phyloP scores from a whole-genome alignment of 35 echinoderm and acorn worm species.

The Amphiura filiformis region DNA sequence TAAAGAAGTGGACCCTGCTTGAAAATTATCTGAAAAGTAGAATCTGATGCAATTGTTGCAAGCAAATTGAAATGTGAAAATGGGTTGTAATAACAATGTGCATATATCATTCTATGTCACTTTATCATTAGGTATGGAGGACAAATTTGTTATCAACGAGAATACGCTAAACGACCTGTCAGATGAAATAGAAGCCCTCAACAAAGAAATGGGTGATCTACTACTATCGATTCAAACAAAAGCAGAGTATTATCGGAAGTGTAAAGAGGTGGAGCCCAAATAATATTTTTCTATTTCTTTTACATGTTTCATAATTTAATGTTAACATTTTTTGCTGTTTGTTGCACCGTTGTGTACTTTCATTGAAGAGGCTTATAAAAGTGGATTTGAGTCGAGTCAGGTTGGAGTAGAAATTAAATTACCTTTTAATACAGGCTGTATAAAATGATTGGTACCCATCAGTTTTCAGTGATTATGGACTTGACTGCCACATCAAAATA shows the following conservation, averaged over 20 bases:
- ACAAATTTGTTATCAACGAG: conserved; percentile 53
- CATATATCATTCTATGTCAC: background rate
- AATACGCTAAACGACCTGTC: conserved; percentile 57
- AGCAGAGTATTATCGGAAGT: conserved; percentile 52
- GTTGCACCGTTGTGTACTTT: too few relatives aligned
- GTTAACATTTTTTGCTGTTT: too few relatives aligned
- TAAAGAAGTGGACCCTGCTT: background rate
- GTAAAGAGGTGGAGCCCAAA: background rate
- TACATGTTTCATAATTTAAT: too few relatives aligned
- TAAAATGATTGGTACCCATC: too few relatives aligned
- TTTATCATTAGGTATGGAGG: conserved; percentile 60
- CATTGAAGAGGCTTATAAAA: too few relatives aligned
- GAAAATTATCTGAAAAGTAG: background rate
- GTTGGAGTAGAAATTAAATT: too few relatives aligned
- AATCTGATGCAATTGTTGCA: background rate
- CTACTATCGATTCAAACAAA: conserved; percentile 47
- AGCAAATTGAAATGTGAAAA: background rate
- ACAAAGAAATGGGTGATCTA: conserved; percentile 46
- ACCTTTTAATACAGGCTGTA: too few relatives aligned
- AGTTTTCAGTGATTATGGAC: too few relatives aligned
- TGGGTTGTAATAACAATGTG: background rate
- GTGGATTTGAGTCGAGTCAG: too few relatives aligned
- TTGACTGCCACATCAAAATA: too few relatives aligned
- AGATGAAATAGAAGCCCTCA: conserved; percentile 54
- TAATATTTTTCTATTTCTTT: too few relatives aligned